Percentiles rank a stretch among this genome's conserved stretches.
Evolutionary conservation across 2,797 vertebrate genomes (phyloP).

Genomic region (Streptopelia turtur): DNA sequence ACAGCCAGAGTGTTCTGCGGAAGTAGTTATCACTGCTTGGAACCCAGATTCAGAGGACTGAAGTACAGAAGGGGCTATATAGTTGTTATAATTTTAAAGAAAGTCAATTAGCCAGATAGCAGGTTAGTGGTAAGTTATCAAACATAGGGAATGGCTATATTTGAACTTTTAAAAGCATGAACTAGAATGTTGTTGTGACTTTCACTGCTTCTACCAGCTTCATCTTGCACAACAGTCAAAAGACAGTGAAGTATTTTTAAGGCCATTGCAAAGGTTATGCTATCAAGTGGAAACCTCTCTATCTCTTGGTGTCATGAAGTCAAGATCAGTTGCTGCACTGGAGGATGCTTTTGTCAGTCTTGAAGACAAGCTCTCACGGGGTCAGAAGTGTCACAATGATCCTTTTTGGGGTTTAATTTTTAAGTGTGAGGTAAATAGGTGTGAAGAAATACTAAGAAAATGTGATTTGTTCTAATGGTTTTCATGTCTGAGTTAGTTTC

Average conservation of each 20-base stretch:
- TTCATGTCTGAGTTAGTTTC: background rate
- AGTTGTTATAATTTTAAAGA: background rate
- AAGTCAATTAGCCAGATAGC: background rate
- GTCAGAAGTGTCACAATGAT: background rate
- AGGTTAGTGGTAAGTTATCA: background rate
- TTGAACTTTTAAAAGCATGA: background rate
- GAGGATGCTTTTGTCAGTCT: background rate
- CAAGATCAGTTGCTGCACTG: background rate
- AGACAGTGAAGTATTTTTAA: background rate
- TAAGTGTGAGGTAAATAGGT: background rate
- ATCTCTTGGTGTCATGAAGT: background rate
- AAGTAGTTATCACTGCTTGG: background rate
- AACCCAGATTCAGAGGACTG: background rate
- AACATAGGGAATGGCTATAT: background rate
- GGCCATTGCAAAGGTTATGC: background rate
- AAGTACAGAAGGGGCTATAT: background rate
- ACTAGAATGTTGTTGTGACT: background rate
- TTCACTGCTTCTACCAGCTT: background rate
- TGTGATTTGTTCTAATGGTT: background rate
- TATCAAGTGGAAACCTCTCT: background rate
- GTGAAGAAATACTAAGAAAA: background rate
- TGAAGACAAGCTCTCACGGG: background rate
- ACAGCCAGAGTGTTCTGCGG: background rate
- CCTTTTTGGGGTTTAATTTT: background rate
- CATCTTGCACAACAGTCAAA: background rate